These are phyloP conservation scores for Rhinogobio ventralis DNA, from an alignment of 2,797 vertebrate genomes.

Conservation along the genomic window DNA sequence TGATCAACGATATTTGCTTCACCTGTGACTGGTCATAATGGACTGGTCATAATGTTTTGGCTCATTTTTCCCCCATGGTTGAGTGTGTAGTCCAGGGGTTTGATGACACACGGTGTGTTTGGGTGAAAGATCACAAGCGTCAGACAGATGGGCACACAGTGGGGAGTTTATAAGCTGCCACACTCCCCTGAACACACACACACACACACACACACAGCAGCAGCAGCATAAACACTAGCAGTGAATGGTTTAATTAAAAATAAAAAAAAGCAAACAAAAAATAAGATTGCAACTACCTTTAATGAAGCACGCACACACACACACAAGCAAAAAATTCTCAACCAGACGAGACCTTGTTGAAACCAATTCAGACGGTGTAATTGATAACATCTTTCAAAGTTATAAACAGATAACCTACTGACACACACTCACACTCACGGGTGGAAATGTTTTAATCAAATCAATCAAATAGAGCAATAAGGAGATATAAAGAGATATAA, in stretches of 20 bases:
- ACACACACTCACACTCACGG: background rate
- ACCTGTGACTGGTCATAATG: background rate
- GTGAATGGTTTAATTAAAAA: background rate
- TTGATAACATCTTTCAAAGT: constrained; percentile 23
- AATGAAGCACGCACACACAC: background rate
- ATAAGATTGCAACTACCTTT: background rate
- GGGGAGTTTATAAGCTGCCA: constrained; percentile 31
- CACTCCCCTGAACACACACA: constrained; percentile 8
- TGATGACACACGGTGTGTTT: constrained; percentile 12
- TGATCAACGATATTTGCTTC: background rate
- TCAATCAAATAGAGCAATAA: background rate
- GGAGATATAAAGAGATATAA: background rate
- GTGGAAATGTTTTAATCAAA: constrained; percentile 2
- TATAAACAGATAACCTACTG: background rate
- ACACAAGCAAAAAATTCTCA: background rate
- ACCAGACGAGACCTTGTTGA: constrained; percentile 14
- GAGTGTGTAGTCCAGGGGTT: constrained; percentile 30
- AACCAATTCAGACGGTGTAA: constrained; percentile 7
- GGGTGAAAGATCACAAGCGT: constrained; percentile 29
- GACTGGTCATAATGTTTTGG: background rate
- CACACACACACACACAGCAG: constrained; percentile 25
- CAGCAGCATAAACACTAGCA: background rate
- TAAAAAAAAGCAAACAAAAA: background rate
- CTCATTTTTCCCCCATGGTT: background rate
- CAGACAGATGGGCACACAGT: constrained; percentile 32